phyloP scores from a whole-genome alignment of 1,140 invertebrate genomes.

The Bombus sylvicola region DNA sequence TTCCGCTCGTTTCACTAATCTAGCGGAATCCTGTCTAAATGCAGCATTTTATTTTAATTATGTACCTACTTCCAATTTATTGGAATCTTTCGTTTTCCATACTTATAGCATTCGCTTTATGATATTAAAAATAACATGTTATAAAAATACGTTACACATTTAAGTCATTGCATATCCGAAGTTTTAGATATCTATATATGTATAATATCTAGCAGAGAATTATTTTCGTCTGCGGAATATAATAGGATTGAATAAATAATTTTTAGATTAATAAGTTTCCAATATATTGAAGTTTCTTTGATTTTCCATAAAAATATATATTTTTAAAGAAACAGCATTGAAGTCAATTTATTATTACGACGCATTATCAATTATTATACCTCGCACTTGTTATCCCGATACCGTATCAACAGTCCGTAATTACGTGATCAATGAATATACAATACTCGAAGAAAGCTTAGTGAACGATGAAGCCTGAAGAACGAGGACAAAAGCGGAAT shows the following conservation, averaged over 20 bases:
- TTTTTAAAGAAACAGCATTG: too few species aligned
- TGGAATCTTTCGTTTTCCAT: neutral
- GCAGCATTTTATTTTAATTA: neutral
- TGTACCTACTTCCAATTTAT: neutral
- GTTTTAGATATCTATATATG: neutral
- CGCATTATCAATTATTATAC: too few species aligned
- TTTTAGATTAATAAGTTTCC: too few species aligned
- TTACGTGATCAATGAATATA: neutral
- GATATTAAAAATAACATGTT: neutral
- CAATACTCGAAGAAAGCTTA: neutral
- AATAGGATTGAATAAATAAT: too few species aligned
- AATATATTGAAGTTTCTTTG: too few species aligned
- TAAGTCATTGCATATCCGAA: neutral
- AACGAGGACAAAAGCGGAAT: constrained; percentile 46
- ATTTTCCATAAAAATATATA: too few species aligned
- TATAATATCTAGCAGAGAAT: neutral
- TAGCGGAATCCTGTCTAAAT: neutral
- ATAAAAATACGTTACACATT: neutral
- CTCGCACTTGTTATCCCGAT: neutral
- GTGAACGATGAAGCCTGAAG: neutral
- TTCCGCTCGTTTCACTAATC: neutral
- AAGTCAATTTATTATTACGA: too few species aligned
- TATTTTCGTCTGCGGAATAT: neutral
- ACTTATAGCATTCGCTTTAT: neutral
- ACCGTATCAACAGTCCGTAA: neutral